Percentiles rank a stretch among this genome's conserved stretches.
Conservation (phyloP, 1,140 invertebrate species). For the Chironomus striatipennis region DNA sequence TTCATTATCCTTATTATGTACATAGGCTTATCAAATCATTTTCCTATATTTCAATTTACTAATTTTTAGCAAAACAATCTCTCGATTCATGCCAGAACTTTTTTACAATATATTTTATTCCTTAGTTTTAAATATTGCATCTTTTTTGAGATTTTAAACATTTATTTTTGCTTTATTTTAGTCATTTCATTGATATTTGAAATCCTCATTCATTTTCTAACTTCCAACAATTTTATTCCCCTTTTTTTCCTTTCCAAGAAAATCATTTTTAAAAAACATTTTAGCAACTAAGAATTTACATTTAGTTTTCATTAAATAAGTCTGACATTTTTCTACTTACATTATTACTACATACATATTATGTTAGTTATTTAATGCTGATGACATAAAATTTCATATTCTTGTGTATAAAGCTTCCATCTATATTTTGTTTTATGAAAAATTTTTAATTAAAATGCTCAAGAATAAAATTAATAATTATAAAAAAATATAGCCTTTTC, state of each 20-base stretch:
- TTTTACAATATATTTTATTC: too few species aligned
- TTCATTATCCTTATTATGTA: too few species aligned
- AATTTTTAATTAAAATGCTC: not conserved
- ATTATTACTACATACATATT: not conserved
- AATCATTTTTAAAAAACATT: too few species aligned
- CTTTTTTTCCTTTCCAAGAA: not conserved
- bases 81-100: too few species aligned
- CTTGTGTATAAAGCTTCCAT: conserved; percentile 1
- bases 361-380: not conserved
- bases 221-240: not conserved
- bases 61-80: too few species aligned
- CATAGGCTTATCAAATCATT: too few species aligned
- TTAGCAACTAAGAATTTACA: too few species aligned
- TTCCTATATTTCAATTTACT: too few species aligned
- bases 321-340: conserved; percentile 8
- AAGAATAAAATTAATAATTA: not conserved
- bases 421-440: not conserved
- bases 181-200: too few species aligned
- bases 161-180: too few species aligned
- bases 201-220: not conserved
- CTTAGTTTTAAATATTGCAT: too few species aligned
- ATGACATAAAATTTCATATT: not conserved
- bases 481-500: conserved; percentile 26
- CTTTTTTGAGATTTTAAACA: too few species aligned
- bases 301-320: not conserved